Percentiles rank a stretch among this genome's conserved stretches.
These are phyloP conservation scores for Clostera curtula DNA, from an alignment of 2,888 invertebrate species.

Conservation along the genomic window DNA sequence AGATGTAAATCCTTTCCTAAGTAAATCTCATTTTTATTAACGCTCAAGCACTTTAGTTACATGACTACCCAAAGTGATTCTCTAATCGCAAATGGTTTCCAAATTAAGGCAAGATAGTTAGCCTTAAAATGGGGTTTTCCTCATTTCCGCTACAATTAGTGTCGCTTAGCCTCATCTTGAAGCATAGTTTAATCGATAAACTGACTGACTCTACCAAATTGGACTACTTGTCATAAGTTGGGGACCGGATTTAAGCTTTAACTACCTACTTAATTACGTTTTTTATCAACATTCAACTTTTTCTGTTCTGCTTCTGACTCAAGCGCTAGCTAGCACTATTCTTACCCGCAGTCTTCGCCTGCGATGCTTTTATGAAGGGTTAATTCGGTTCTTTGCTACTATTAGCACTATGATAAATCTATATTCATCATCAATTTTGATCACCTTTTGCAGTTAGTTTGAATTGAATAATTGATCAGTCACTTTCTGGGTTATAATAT, in stretches of 20 bases:
- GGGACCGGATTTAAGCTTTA: conserved; percentile 9
- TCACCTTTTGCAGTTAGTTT: neutral
- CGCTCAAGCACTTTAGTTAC: no score
- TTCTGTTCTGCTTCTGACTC: conserved; percentile 9
- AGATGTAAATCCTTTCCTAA: neutral
- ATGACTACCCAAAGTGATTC: no score
- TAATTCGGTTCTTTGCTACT: no score
- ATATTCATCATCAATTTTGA: no score
- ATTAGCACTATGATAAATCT: no score
- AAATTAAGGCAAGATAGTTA: no score
- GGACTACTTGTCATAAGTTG: no score
- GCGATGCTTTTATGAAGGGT: no score
- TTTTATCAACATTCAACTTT: conserved; percentile 19
- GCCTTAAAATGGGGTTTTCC: no score
- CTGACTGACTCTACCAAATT: conserved; percentile 7
- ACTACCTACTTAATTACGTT: conserved; percentile 17
- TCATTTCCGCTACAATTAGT: conserved; percentile 2
- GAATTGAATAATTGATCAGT: neutral
- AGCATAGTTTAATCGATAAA: neutral
- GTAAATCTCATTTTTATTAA: neutral
- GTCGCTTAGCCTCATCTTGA: conserved; percentile 7
- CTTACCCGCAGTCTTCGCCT: no score
- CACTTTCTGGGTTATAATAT: no score
- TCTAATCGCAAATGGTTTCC: no score
- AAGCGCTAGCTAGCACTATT: neutral